Conservation (phyloP, 2,888 invertebrate genomes). For the Synanthedon vespiformis region DNA sequence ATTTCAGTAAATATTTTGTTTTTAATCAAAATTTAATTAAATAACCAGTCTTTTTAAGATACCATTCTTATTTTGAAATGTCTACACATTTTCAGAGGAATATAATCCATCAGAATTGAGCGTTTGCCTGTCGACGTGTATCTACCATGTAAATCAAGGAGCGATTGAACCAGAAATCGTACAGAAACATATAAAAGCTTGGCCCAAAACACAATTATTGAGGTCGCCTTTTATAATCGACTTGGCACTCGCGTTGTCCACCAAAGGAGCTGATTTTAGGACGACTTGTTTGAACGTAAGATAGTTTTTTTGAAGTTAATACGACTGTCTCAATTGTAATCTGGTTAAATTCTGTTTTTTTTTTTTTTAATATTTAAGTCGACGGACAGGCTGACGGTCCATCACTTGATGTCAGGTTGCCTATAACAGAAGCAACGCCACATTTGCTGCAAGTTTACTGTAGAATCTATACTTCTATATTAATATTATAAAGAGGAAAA, state of each 20-base stretch:
- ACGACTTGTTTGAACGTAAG: conserved; percentile 50
- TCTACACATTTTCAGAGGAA: conserved; percentile 21
- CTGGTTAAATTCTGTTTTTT: too few species aligned
- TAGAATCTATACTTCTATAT: too few species aligned
- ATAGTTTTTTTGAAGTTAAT: conserved; percentile 3
- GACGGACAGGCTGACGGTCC: too few species aligned
- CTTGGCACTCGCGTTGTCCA: conserved; percentile 43
- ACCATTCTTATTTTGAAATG: not conserved
- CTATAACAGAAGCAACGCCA: too few species aligned
- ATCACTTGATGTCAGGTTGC: too few species aligned
- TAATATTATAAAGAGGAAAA: too few species aligned
- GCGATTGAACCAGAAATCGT: conserved; percentile 39
- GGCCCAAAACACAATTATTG: conserved; percentile 48
- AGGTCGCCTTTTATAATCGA: conserved; percentile 46
- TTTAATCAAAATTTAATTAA: too few species aligned
- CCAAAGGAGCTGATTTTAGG: conserved; percentile 42
- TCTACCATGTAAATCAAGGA: conserved; percentile 51
- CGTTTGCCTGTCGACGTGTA: conserved; percentile 48
- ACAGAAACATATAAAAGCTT: conserved; percentile 34
- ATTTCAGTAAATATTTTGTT: too few species aligned
- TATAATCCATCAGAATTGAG: conserved; percentile 44
- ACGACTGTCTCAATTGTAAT: too few species aligned
- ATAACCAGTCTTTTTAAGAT: too few species aligned
- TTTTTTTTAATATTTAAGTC: too few species aligned
- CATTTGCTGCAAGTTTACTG: too few species aligned